A percentile compares a stretch with the other conserved stretches of the same genome.
These are phyloP conservation scores for Aphelocoma coerulescens DNA, from an alignment of 2,113 vertebrate genomes.

Conservation along the genomic window DNA sequence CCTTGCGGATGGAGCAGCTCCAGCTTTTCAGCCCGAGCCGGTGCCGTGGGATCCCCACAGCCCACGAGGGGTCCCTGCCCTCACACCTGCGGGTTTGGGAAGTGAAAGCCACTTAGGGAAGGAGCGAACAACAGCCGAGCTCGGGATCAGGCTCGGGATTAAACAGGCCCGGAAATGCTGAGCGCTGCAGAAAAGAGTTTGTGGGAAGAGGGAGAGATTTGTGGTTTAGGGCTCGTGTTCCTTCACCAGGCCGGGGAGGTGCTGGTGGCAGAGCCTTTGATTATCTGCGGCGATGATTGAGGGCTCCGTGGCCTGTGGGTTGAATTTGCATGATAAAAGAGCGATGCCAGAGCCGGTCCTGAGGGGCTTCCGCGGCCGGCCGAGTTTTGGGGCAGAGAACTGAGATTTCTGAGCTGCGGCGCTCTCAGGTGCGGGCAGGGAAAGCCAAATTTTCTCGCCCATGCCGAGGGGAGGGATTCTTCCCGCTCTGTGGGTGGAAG, in stretches of 20 bases:
- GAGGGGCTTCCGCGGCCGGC: background rate
- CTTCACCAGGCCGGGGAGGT: background rate
- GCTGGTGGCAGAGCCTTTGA: background rate
- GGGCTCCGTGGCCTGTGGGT: background rate
- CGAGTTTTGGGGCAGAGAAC: rapidly evolving
- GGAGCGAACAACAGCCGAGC: background rate
- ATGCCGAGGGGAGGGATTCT: background rate
- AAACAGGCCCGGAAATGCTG: background rate
- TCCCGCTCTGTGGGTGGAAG: background rate
- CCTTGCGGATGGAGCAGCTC: background rate
- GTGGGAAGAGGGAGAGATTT: slow-evolving; percentile 18
- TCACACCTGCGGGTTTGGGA: background rate
- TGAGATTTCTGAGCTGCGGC: background rate
- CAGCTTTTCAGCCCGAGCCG: background rate
- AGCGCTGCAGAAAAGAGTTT: background rate
- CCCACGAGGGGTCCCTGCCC: background rate
- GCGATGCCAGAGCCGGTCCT: background rate
- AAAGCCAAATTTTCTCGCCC: background rate
- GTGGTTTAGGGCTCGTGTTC: background rate
- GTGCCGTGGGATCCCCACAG: background rate
- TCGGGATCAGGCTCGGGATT: background rate
- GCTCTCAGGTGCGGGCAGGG: background rate
- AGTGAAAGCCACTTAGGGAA: background rate
- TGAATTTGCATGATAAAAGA: background rate
- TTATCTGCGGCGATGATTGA: background rate